A percentile compares a stretch with the other conserved stretches of the same genome.
These are phyloP conservation scores for Bombus polaris DNA, from an alignment of 1,140 invertebrate genomes.

Conservation along the genomic window DNA sequence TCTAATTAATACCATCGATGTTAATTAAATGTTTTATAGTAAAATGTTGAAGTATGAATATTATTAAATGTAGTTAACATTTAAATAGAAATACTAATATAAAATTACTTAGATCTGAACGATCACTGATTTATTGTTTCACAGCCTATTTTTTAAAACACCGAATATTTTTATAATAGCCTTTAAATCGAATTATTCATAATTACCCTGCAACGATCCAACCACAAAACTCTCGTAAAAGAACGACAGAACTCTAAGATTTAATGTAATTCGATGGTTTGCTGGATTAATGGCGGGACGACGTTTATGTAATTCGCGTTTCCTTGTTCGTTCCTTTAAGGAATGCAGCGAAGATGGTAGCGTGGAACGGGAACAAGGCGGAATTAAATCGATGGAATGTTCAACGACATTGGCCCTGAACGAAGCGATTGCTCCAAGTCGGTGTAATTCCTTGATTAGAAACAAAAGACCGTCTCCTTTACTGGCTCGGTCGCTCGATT, in stretches of 20 bases:
- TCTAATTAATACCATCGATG: too few species aligned
- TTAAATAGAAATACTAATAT: too few species aligned
- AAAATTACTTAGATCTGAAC: too few species aligned
- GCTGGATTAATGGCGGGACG: conserved; percentile 43
- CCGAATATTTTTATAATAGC: too few species aligned
- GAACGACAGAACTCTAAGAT: conserved; percentile 32
- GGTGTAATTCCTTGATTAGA: conserved; percentile 29
- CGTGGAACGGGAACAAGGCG: conserved; percentile 33
- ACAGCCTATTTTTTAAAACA: too few species aligned
- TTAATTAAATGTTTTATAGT: too few species aligned
- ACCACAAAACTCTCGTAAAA: neutral
- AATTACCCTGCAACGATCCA: too few species aligned
- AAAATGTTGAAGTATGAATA: too few species aligned
- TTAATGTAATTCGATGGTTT: conserved; percentile 54
- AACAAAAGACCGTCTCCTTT: neutral
- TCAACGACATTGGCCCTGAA: conserved; percentile 9
- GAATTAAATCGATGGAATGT: conserved; percentile 38
- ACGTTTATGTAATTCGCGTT: conserved; percentile 53
- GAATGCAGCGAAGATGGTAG: conserved; percentile 12
- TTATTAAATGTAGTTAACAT: too few species aligned
- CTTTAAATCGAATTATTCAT: too few species aligned
- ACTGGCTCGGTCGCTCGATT: neutral
- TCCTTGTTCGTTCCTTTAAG: conserved; percentile 52
- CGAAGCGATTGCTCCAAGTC: neutral
- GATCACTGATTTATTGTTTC: too few species aligned